Base-by-base conservation (phyloP, 2,888 invertebrate species). In the Argynnis bischoffii region DNA sequence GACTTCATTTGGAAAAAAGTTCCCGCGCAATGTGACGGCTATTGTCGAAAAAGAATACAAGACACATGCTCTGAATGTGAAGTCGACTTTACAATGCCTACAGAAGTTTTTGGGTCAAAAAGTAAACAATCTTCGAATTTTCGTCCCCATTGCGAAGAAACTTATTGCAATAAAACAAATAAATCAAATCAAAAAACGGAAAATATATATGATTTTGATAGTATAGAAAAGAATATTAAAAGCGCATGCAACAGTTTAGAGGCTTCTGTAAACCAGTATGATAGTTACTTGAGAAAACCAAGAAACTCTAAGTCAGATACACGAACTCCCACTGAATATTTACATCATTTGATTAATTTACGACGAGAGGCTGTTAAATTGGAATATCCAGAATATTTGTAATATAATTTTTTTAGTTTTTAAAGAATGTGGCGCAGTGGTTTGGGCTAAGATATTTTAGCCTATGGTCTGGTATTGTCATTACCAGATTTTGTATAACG, bases 281-380 rank as follows among this genome's bases (percentile, higher is more conserved):
- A 89, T 61, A 76, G 74, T 61, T 89, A 89, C 77, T 73, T 89
- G 31, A 59, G 71, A 50, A 74, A 61, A 15, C 77, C 76, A 35
- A 61, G 46, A 48, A 65, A 54, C 50, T 69, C 57, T 47, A 72
- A 71, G 18, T 66, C 64, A 13, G 63, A 66, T 61, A 31, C 50
- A 48, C n/a, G 83, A 21, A 85, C 83, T 11, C 95, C 95, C 1
- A 94, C 93, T 65, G 92, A 93, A 70, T 94, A 94, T 83, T 80
- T 95, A 67, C 92, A 91, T 74, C 93, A 94, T 80, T 86, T 95
- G 71, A 93, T 94, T 14, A 86, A 90, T 65, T 83, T 94, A 81
- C 85, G 95, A 74, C 88, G 89, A 76, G 92, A 94, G 74, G 89
- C 94, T 18, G 89, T 94, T 0, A 91, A 69, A 63, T 63, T 90